Percentiles rank a stretch among this genome's conserved stretches.
Conservation (phyloP, 2,797 vertebrate genomes). For the Falco columbarius region DNA sequence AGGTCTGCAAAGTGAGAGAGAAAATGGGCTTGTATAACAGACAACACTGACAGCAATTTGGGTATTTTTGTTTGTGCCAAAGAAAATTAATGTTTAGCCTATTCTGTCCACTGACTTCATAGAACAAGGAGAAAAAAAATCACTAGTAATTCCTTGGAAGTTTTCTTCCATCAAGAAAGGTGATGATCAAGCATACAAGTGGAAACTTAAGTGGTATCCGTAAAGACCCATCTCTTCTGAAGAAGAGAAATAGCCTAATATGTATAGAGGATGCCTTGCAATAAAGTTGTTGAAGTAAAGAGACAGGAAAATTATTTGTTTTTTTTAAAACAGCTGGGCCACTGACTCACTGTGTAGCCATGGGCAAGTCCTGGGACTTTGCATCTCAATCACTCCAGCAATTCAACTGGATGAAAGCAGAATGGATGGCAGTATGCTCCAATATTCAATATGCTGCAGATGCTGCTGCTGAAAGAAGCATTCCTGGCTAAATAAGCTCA, state of each 20-base stretch:
- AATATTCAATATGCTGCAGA: conserved; percentile 50
- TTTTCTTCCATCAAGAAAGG: not conserved
- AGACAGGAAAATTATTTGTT: not conserved
- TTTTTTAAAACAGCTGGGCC: not conserved
- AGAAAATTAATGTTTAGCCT: not conserved
- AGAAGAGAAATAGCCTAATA: not conserved
- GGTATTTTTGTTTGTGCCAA: not conserved
- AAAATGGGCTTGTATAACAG: not conserved
- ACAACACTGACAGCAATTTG: not conserved
- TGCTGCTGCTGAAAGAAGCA: conserved; percentile 20
- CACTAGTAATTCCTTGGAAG: not conserved
- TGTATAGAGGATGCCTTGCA: not conserved
- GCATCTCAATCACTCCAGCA: conserved; percentile 12
- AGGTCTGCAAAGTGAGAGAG: not conserved
- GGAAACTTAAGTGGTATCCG: not conserved
- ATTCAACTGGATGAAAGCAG: conserved; percentile 36
- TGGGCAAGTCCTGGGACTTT: conserved; percentile 1
- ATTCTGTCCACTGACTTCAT: not conserved
- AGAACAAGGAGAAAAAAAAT: not conserved
- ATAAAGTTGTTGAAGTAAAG: not conserved
- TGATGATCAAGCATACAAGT: not conserved
- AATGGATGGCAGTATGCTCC: conserved; percentile 17
- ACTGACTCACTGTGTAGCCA: not conserved
- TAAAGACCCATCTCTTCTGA: not conserved
- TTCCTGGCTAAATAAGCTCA: conserved; percentile 41